These are phyloP conservation scores for Lasioglossum villosulum DNA, from an alignment of 2,888 invertebrate genomes.

Conservation along the genomic window DNA sequence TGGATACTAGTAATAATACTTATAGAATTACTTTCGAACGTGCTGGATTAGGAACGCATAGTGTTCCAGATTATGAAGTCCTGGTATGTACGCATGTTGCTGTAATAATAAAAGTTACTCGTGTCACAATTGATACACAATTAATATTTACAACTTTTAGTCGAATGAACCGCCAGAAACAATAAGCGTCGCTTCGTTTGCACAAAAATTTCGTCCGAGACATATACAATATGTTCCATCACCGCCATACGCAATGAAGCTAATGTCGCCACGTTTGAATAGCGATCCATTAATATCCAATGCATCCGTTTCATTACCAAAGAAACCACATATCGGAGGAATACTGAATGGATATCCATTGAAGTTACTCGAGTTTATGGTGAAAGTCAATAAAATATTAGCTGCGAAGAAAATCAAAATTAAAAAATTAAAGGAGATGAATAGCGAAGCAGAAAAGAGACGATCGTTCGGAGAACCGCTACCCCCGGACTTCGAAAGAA, in stretches of 20 bases:
- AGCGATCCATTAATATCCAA: conserved; percentile 90
- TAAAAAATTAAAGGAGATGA: conserved; percentile 92
- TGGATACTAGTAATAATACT: conserved; percentile 96
- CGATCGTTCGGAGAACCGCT: conserved; percentile 92
- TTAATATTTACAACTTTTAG: conserved; percentile 72
- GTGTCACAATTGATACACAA: not conserved
- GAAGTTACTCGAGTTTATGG: conserved; percentile 93
- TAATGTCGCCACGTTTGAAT: conserved; percentile 84
- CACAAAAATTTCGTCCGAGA: conserved; percentile 91
- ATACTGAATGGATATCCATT: conserved; percentile 93
- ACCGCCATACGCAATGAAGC: conserved; percentile 81
- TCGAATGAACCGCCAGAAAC: conserved; percentile 97
- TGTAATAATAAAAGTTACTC: not conserved
- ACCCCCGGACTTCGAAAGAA: conserved; percentile 94
- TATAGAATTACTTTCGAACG: conserved; percentile 98
- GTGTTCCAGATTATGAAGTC: conserved; percentile 98
- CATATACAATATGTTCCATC: conserved; percentile 86
- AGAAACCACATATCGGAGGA: conserved; percentile 85
- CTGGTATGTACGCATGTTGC: conserved; percentile 83
- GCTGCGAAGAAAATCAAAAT: conserved; percentile 93
- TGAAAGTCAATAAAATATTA: conserved; percentile 94
- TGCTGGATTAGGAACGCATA: conserved; percentile 96
- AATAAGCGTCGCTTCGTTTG: conserved; percentile 93
- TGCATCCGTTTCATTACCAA: conserved; percentile 78
- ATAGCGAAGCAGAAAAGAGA: conserved; percentile 95